A percentile compares a stretch with the other conserved stretches of the same genome.
Conservation (phyloP, 2,113 vertebrate species). For the Fulmarus glacialis region DNA sequence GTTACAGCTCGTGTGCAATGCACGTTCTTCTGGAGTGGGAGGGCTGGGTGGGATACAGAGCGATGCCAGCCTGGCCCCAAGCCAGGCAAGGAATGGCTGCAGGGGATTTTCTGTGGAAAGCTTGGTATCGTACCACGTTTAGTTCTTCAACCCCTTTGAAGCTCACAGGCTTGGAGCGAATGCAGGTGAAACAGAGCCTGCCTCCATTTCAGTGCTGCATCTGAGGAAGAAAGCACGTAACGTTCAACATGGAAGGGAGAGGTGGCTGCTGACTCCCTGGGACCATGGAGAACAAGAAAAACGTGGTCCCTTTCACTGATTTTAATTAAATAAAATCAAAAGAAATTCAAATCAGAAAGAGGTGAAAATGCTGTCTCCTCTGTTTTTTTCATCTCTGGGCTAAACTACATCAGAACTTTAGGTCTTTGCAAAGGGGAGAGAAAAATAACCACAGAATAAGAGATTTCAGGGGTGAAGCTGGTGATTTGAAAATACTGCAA, state of each 20-base stretch:
- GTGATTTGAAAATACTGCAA: slow-evolving; percentile 42
- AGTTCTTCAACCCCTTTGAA: slow-evolving; percentile 6
- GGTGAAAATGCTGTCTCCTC: not conserved
- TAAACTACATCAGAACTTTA: slow-evolving; percentile 10
- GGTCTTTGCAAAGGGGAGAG: slow-evolving; percentile 21
- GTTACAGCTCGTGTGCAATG: not conserved
- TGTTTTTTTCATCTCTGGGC: not conserved
- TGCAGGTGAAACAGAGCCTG: slow-evolving; percentile 20
- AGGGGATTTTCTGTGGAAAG: not conserved
- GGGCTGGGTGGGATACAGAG: slow-evolving; percentile 11
- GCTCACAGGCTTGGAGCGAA: not conserved
- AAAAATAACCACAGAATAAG: slow-evolving; percentile 1
- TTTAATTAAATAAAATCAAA: not conserved
- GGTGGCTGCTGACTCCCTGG: slow-evolving; percentile 3
- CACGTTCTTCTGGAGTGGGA: not conserved
- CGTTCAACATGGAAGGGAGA: not conserved
- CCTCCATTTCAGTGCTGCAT: slow-evolving; percentile 5
- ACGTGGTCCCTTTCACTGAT: not conserved
- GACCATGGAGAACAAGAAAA: not conserved
- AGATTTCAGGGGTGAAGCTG: slow-evolving; percentile 20
- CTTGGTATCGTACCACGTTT: not conserved
- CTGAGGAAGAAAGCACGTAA: not conserved
- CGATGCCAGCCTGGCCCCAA: slow-evolving; percentile 41
- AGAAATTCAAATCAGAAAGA: not conserved
- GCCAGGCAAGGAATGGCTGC: slow-evolving; percentile 43